A percentile compares a stretch with the other conserved stretches of the same genome.
Evolutionary conservation across 2,888 invertebrate species (phyloP).

Genomic region (Pyralis farinalis): DNA sequence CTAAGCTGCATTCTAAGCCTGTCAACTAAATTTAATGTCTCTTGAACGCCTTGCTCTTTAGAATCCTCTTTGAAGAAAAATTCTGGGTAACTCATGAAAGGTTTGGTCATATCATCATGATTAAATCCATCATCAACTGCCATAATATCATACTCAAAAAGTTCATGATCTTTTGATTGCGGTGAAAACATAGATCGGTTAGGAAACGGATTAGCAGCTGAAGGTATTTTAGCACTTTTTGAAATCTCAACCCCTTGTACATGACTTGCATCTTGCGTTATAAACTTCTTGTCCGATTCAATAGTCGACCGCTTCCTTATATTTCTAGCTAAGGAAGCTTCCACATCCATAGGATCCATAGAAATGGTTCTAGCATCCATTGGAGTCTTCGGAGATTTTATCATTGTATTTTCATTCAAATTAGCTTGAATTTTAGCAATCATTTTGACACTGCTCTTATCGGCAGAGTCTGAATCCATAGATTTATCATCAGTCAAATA

Average conservation of each 20-base stretch:
- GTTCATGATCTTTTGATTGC: conserved; percentile 83
- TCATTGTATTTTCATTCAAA: conserved; percentile 73
- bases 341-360: conserved; percentile 56
- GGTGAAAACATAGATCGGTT: conserved; percentile 87
- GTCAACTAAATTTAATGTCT: conserved; percentile 91
- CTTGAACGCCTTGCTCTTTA: conserved; percentile 89
- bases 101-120: conserved; percentile 83
- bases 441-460: conserved; percentile 70
- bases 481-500: conserved; percentile 73
- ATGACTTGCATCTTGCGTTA: conserved; percentile 62
- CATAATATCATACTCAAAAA: conserved; percentile 84
- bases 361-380: conserved; percentile 69
- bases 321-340: conserved; percentile 44
- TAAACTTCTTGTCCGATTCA: conserved; percentile 65
- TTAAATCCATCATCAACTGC: conserved; percentile 85
- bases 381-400: conserved; percentile 74
- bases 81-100: conserved; percentile 84
- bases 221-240: conserved; percentile 73
- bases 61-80: conserved; percentile 88
- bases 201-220: conserved; percentile 58
- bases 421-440: conserved; percentile 74
- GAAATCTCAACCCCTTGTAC: conserved; percentile 72
- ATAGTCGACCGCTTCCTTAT: conserved; percentile 50
- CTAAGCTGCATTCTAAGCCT: conserved; percentile 88
- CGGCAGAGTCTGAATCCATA: conserved; percentile 60